Percentiles rank a stretch among this genome's conserved stretches.
phyloP scores from a whole-genome alignment of 2,888 invertebrate species.

The Chrysolina oricalcia region DNA sequence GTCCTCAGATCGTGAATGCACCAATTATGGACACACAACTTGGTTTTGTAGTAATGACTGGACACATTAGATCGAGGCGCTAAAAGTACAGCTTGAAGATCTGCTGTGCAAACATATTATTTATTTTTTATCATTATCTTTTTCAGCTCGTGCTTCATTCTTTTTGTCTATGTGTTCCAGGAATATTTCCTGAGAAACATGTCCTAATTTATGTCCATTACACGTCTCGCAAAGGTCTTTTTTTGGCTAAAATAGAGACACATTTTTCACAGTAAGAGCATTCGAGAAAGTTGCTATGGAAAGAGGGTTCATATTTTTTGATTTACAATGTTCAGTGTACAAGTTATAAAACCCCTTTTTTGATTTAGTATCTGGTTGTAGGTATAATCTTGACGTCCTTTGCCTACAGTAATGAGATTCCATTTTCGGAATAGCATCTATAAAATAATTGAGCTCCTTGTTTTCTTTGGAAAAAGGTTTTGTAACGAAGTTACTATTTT shows the following conservation, averaged over 20 bases:
- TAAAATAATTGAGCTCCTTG: too few species aligned
- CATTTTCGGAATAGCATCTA: too few species aligned
- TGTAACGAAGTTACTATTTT: too few species aligned
- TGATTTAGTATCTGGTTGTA: background rate
- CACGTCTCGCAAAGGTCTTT: constrained; percentile 22
- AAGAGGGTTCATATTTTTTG: background rate
- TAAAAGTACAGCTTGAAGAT: constrained; percentile 22
- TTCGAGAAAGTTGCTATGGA: constrained; percentile 23
- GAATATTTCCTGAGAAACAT: constrained; percentile 11
- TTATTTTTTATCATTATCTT: constrained; percentile 7
- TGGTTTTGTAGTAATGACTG: background rate
- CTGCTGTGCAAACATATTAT: constrained; percentile 25
- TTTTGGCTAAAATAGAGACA: constrained; percentile 23
- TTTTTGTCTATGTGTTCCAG: constrained; percentile 20
- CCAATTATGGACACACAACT: background rate
- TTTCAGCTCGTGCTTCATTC: constrained; percentile 13
- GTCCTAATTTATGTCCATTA: constrained; percentile 20
- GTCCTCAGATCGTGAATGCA: constrained; percentile 5
- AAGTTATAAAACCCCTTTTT: constrained; percentile 2
- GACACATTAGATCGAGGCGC: constrained; percentile 12
- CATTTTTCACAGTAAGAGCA: constrained; percentile 7
- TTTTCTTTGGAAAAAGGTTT: too few species aligned
- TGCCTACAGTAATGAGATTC: too few species aligned
- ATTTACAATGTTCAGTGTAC: constrained; percentile 12
- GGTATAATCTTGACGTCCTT: too few species aligned